Percentiles rank a stretch among this genome's conserved stretches.
Evolutionary conservation across 2,888 invertebrate species (phyloP).

Genomic region (Apamea sordens): DNA sequence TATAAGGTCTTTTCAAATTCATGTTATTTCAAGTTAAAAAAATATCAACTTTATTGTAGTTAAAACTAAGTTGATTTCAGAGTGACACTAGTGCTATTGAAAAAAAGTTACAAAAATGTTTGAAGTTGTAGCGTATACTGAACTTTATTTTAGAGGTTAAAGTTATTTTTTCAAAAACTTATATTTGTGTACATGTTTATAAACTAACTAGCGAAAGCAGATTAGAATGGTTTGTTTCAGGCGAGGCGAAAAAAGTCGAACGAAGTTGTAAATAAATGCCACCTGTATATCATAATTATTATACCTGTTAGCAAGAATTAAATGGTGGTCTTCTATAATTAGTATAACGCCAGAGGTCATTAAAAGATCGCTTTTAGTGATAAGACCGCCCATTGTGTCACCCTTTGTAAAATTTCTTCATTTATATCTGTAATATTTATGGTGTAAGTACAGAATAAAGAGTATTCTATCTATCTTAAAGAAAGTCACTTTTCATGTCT

Average conservation of each 20-base stretch:
- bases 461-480: background rate
- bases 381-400: background rate
- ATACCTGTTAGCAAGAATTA: background rate
- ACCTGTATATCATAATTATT: background rate
- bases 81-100: too few relatives aligned
- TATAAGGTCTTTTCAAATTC: too few relatives aligned
- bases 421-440: background rate
- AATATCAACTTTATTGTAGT: too few relatives aligned
- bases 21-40: too few relatives aligned
- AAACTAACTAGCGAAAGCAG: too few relatives aligned
- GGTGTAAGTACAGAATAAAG: background rate
- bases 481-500: background rate
- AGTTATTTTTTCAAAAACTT: too few relatives aligned
- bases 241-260: background rate
- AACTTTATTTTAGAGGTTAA: too few relatives aligned
- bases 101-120: too few relatives aligned
- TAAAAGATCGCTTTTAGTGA: background rate
- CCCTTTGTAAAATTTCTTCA: background rate
- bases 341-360: background rate
- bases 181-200: too few relatives aligned
- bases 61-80: too few relatives aligned
- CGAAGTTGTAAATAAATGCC: background rate
- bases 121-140: too few relatives aligned
- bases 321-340: background rate
- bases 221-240: background rate